A percentile compares a stretch with the other conserved stretches of the same genome.
These are phyloP conservation scores for Holothuria leucospilota DNA, from an alignment of 53 echinoderm and acorn worm species.

Conservation along the genomic window DNA sequence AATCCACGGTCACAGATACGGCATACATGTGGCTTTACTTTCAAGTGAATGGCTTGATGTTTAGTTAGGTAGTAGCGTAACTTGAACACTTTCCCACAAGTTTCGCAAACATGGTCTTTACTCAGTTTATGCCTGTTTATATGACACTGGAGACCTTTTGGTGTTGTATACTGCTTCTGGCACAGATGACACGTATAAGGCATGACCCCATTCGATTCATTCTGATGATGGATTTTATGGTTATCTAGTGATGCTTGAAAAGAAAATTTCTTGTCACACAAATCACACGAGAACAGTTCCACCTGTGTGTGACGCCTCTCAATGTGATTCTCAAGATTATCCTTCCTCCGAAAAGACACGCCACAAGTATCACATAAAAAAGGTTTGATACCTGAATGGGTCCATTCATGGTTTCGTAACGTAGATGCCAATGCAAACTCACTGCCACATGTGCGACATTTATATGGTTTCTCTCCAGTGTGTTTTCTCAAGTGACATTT, in stretches of 20 bases:
- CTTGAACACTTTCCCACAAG: conserved; percentile 78
- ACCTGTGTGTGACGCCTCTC: background rate
- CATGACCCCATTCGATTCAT: conserved; percentile 61
- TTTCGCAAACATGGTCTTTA: conserved; percentile 72
- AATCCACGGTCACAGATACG: conserved; percentile 69
- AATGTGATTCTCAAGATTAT: conserved; percentile 28
- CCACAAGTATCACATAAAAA: conserved; percentile 48
- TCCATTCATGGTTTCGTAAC: conserved; percentile 29
- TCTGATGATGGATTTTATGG: conserved; percentile 80
- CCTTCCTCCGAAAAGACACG: conserved; percentile 25
- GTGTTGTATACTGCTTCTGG: conserved; percentile 70
- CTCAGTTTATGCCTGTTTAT: conserved; percentile 65
- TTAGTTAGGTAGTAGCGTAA: conserved; percentile 73
- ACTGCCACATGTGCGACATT: conserved; percentile 15
- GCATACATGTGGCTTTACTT: conserved; percentile 74
- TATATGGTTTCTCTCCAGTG: conserved; percentile 32
- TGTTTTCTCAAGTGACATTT: conserved; percentile 28
- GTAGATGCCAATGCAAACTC: conserved; percentile 18
- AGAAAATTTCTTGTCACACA: conserved; percentile 51
- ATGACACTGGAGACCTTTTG: conserved; percentile 70
- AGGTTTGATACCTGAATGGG: conserved; percentile 25
- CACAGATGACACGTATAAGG: conserved; percentile 73
- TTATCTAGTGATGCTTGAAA: conserved; percentile 62
- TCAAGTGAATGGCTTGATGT: conserved; percentile 73
- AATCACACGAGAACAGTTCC: conserved; percentile 51